A percentile compares a stretch with the other conserved stretches of the same genome.
These are phyloP conservation scores for Sparidentex hasta DNA, from an alignment of 2,797 vertebrate species.

Conservation along the genomic window DNA sequence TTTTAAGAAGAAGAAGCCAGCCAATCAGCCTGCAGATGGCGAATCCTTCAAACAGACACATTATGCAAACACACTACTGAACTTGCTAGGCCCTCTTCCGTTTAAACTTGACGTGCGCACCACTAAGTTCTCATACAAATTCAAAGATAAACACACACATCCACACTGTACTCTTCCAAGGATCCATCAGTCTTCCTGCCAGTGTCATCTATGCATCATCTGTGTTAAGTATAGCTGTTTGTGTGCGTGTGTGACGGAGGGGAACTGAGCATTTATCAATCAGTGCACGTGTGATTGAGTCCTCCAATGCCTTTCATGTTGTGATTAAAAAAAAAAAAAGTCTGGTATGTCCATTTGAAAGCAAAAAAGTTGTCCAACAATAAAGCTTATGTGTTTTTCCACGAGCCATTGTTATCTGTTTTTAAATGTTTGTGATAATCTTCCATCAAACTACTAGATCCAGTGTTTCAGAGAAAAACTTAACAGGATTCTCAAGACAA, in stretches of 20 bases:
- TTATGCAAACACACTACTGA: constrained; percentile 58
- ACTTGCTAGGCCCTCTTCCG: constrained; percentile 5
- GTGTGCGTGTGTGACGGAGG: constrained; percentile 21
- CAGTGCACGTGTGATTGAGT: constrained; percentile 48
- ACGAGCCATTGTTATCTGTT: constrained; percentile 29
- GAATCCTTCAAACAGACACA: constrained; percentile 40
- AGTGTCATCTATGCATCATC: constrained; percentile 73
- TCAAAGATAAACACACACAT: constrained; percentile 6
- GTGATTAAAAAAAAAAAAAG: constrained; percentile 24
- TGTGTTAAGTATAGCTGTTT: constrained; percentile 32
- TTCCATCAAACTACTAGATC: not conserved
- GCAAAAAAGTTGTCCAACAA: constrained; percentile 43
- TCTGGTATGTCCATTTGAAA: constrained; percentile 54
- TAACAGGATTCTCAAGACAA: not conserved
- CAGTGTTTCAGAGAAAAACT: not conserved
- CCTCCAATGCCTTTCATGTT: constrained; percentile 60
- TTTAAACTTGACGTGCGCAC: constrained; percentile 13
- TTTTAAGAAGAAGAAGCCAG: constrained; percentile 86
- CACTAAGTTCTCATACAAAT: constrained; percentile 33
- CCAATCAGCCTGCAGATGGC: constrained; percentile 17
- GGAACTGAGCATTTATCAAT: constrained; percentile 53
- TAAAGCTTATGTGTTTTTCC: constrained; percentile 70
- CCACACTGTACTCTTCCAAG: constrained; percentile 31
- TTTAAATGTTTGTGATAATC: not conserved
- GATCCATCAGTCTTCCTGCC: constrained; percentile 81